Evolutionary conservation across 2,113 vertebrate species (phyloP).

Genomic region (Machaerirhynchus nigripectus): DNA sequence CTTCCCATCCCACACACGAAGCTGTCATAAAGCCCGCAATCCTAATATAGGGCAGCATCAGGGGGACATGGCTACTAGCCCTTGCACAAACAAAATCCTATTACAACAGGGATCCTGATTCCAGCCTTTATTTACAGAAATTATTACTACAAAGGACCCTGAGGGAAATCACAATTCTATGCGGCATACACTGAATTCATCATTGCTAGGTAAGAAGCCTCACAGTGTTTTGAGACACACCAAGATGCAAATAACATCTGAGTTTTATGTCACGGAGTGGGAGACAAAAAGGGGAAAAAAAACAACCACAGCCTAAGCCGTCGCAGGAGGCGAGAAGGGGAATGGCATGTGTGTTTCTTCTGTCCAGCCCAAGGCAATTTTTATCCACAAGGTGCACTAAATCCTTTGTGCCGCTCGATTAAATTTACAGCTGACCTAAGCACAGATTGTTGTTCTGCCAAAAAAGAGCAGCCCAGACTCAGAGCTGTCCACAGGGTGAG

Average conservation of each 20-base stretch:
- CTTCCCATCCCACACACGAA: not conserved
- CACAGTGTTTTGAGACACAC: not conserved
- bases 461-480: not conserved
- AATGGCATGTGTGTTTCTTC: not conserved
- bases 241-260: not conserved
- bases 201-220: not conserved
- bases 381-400: not conserved
- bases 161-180: constrained; percentile 50
- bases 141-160: constrained; percentile 56
- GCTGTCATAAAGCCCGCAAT: not conserved
- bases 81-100: constrained; percentile 51
- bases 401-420: not conserved
- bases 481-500: not conserved
- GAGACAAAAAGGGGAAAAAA: not conserved
- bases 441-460: not conserved
- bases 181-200: constrained; percentile 36
- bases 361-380: constrained; percentile 22
- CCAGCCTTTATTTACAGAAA: constrained; percentile 67
- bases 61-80: not conserved
- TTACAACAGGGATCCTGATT: constrained; percentile 35
- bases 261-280: not conserved
- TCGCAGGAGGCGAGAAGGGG: not conserved
- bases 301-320: not conserved
- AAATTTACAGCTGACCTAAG: constrained; percentile 32
- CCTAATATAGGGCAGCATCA: not conserved